phyloP scores from a whole-genome alignment of 2,113 vertebrate genomes.

The Dasyornis broadbenti region DNA sequence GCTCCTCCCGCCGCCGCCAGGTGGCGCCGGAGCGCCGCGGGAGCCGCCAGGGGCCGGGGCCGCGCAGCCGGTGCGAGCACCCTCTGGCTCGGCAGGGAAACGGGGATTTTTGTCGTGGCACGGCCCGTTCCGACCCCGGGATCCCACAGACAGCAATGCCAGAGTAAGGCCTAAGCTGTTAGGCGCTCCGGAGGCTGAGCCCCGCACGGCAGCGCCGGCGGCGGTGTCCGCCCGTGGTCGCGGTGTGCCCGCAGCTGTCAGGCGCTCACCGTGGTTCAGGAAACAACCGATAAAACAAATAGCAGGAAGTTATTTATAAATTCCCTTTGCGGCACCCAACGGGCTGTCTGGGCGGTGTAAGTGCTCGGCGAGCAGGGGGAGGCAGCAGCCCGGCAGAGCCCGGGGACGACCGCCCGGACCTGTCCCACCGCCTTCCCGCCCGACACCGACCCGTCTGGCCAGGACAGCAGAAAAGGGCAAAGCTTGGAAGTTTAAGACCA shows the following conservation, averaged over 20 bases:
- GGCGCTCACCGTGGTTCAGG: background rate
- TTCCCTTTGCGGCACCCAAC: background rate
- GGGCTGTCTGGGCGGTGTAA: background rate
- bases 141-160: background rate
- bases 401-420: background rate
- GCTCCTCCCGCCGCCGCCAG: background rate
- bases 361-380: background rate
- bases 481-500: background rate
- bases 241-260: background rate
- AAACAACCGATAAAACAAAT: background rate
- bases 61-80: fast-evolving
- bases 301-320: too few species aligned
- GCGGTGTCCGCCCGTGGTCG: background rate
- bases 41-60: background rate
- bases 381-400: background rate
- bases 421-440: background rate
- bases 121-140: background rate
- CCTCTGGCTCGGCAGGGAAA: fast-evolving
- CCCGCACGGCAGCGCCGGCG: background rate
- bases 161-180: fast-evolving
- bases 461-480: background rate
- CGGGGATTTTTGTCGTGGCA: fast-evolving
- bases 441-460: too few species aligned
- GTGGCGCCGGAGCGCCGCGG: background rate
- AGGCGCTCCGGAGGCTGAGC: background rate